phyloP scores from a whole-genome alignment of 2,797 vertebrate species.

The Tangara arthus region DNA sequence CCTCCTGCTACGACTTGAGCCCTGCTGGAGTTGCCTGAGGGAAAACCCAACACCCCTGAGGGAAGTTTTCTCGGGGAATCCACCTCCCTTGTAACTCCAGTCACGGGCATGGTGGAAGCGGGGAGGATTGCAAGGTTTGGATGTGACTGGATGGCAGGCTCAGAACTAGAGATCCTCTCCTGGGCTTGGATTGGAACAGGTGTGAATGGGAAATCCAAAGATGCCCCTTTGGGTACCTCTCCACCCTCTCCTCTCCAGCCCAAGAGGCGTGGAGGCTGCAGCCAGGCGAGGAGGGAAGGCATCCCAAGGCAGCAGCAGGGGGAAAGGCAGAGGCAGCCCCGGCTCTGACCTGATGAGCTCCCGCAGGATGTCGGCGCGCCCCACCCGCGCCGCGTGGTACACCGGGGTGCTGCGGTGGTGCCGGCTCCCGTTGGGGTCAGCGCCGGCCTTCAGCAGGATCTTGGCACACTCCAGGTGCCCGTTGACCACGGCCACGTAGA shows the following conservation, averaged over 20 bases:
- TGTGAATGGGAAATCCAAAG: background rate
- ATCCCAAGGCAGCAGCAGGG: background rate
- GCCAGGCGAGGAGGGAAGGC: fast-evolving
- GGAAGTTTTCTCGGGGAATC: background rate
- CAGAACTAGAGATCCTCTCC: background rate
- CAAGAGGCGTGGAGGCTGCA: background rate
- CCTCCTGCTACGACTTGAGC: background rate
- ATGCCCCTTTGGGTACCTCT: background rate
- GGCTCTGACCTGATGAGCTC: constrained; percentile 87
- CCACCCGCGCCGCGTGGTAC: constrained; percentile 88
- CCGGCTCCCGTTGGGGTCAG: constrained; percentile 90
- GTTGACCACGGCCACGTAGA: constrained; percentile 91
- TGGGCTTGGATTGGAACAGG: background rate
- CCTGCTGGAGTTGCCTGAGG: background rate
- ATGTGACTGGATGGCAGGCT: background rate
- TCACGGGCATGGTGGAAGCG: fast-evolving
- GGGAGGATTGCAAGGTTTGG: background rate
- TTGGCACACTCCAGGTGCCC: constrained; percentile 89
- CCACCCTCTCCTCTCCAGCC: background rate
- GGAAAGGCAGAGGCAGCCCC: background rate
- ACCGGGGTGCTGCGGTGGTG: constrained; percentile 93
- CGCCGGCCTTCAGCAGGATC: constrained; percentile 89
- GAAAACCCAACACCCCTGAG: background rate
- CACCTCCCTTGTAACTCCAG: background rate
- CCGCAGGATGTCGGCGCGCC: constrained; percentile 85